These are phyloP conservation scores for Himalopsyche phryganea DNA, from an alignment of 1,140 invertebrate species.

Conservation along the genomic window DNA sequence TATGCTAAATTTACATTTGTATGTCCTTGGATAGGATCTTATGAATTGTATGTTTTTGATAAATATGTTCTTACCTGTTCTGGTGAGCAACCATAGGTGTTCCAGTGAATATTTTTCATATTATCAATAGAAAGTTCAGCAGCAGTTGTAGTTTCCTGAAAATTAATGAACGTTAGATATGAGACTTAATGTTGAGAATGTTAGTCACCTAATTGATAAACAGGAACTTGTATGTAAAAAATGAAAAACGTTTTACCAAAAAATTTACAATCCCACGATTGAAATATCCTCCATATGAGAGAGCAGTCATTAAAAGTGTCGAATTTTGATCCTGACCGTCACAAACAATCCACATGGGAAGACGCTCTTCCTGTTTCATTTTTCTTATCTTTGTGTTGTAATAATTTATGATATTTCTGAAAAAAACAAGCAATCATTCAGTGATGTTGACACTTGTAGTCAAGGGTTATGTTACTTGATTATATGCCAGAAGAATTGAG, in stretches of 20 bases:
- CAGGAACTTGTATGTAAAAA: too few relatives aligned
- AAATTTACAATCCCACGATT: constrained; percentile 44
- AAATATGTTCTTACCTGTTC: constrained; percentile 19
- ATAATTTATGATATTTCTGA: constrained; percentile 44
- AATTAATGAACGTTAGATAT: constrained; percentile 3
- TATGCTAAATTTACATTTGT: not conserved
- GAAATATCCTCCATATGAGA: constrained; percentile 44
- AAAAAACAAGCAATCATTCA: constrained; percentile 30
- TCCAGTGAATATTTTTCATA: constrained; percentile 22
- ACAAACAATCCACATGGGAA: constrained; percentile 48
- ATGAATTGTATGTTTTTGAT: too few relatives aligned
- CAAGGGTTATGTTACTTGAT: too few relatives aligned
- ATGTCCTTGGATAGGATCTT: not conserved
- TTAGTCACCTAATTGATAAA: too few relatives aligned
- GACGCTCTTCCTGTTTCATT: constrained; percentile 36
- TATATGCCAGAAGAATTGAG: too few relatives aligned
- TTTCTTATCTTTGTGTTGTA: constrained; percentile 39
- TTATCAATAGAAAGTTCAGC: constrained; percentile 25
- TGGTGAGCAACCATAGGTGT: constrained; percentile 18
- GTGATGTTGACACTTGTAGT: constrained; percentile 1
- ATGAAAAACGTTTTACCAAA: constrained; percentile 25
- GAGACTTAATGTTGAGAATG: too few relatives aligned
- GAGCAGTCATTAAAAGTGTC: constrained; percentile 41
- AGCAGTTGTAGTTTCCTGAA: constrained; percentile 16
- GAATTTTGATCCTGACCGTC: constrained; percentile 38